Evolutionary conservation across 2,888 invertebrate genomes (phyloP).

Genomic region (Leptopilina myrica): DNA sequence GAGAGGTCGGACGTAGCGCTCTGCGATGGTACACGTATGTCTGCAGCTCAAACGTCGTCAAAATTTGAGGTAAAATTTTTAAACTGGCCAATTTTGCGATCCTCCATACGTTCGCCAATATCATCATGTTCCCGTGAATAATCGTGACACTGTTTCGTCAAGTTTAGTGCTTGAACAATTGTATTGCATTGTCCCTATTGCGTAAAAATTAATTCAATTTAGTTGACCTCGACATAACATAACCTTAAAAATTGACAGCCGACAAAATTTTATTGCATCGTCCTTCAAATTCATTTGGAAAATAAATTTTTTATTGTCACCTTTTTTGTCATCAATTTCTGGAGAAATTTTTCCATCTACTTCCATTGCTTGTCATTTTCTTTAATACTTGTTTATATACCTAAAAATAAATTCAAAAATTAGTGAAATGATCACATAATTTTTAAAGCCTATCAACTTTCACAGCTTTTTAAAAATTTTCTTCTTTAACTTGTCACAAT

Average conservation of each 20-base stretch:
- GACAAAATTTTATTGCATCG: neutral
- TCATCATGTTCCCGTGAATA: conserved; percentile 59
- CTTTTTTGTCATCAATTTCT: too few species aligned
- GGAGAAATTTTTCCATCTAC: too few species aligned
- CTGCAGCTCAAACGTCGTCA: conserved; percentile 63
- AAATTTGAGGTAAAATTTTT: conserved; percentile 68
- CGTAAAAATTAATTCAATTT: conserved; percentile 75
- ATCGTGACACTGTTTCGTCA: conserved; percentile 54
- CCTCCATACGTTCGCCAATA: conserved; percentile 67
- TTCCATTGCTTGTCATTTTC: too few species aligned
- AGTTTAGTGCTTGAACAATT: conserved; percentile 61
- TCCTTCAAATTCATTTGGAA: neutral
- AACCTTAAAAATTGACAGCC: conserved; percentile 60
- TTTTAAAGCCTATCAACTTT: too few species aligned
- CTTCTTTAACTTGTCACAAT: too few species aligned
- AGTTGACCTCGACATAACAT: conserved; percentile 73
- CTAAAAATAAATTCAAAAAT: too few species aligned
- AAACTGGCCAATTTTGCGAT: conserved; percentile 65
- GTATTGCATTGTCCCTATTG: conserved; percentile 69
- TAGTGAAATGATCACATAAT: too few species aligned
- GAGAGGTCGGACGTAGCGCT: conserved; percentile 66
- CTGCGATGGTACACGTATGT: conserved; percentile 57
- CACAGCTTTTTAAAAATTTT: too few species aligned
- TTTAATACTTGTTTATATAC: too few species aligned
- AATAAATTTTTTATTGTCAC: too few species aligned